Conservation (phyloP, 2,797 vertebrate genomes). For the Sarcoramphus papa region DNA sequence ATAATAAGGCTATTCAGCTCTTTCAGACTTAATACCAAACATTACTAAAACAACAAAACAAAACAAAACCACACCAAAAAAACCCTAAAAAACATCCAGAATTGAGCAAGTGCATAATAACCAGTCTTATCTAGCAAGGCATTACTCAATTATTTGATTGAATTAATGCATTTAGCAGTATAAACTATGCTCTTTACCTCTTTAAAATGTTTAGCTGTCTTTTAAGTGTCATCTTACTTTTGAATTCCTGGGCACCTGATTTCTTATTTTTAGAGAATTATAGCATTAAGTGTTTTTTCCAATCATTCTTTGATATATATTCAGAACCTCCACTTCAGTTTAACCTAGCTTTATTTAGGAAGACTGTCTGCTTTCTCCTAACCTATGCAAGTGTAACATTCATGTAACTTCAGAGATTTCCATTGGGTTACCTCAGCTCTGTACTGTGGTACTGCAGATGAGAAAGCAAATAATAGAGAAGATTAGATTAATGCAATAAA, state of each 20-base stretch:
- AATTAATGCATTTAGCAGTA: not conserved
- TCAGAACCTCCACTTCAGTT: not conserved
- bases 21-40: not conserved
- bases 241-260: not conserved
- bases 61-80: not conserved
- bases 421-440: not conserved
- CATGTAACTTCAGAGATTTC: not conserved
- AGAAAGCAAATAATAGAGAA: not conserved
- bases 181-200: not conserved
- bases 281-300: not conserved
- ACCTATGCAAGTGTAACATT: not conserved
- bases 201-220: not conserved
- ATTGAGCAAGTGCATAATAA: not conserved
- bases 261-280: not conserved
- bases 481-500: not conserved
- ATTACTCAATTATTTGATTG: not conserved
- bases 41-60: not conserved
- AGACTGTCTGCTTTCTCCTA: not conserved
- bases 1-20: not conserved
- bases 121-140: not conserved
- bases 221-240: not conserved
- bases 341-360: not conserved
- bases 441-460: not conserved
- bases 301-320: not conserved
- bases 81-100: fast-evolving